Evolutionary conservation across 2,113 vertebrate genomes (phyloP), one percentile per base, ranked within the genome.

Genomic region (Passer domesticus): DNA sequence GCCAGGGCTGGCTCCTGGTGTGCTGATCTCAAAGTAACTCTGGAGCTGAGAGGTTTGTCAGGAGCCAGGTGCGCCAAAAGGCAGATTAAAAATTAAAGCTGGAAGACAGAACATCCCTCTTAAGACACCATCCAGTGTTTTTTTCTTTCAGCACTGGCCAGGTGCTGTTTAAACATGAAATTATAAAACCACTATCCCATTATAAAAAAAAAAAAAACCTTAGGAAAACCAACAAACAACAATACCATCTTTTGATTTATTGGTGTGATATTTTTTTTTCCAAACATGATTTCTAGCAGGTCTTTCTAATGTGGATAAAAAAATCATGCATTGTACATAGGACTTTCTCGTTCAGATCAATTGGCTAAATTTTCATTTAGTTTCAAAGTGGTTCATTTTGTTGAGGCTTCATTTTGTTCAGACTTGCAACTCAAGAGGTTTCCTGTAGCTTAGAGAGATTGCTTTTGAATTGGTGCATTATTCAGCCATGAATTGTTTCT

Each of bases 401-500:
- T 95, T 84, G 94, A 96, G 64, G 77, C 92, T 91, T 96, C 94
- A 94, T 97, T 97, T 97, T 87, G 72, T 83, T 95, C 94, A 94
- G 93, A 80, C 95, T 90, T 81, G 96, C 94, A 94, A 91, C 97
- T 98, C 74, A 27, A 95, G 91, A 95, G 97, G 93, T 93, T 96
- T 97, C 91, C 97, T 97, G 96, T 97, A 97, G 97, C 97, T 97
- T 93, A 31, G 84, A 96, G 89, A 97, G 95, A 97, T 97, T 98
- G 96, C 95, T 97, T 98, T 97, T 96, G 96, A 97, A 97, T 95
- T 95, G 97, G 96, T 95, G 79, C 85, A 96, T 97, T 96, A 97
- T 96, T 98, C 97, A 97, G 97, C 95, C 95, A 95, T 97, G 97
- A 97, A 97, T 96, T 97, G 95, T 97, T 97, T 97, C 94, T 97